Evolutionary conservation across 2,888 invertebrate genomes (phyloP).

Genomic region (Lottia scabra): DNA sequence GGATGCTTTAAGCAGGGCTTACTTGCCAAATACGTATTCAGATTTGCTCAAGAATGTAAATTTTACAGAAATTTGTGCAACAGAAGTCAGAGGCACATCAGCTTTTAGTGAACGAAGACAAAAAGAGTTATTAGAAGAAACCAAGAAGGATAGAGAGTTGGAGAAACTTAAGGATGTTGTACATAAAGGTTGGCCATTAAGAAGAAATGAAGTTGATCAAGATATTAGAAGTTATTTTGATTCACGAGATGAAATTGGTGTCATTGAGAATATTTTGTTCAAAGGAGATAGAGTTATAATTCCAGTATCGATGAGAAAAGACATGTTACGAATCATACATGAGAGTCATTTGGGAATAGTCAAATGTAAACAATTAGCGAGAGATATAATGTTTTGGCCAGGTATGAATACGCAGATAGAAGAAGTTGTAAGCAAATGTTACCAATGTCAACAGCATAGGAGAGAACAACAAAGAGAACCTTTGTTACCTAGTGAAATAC

Average conservation of each 20-base stretch:
- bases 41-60: too few relatives aligned
- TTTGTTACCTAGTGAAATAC: too few relatives aligned
- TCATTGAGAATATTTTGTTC: not conserved
- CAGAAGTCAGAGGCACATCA: too few relatives aligned
- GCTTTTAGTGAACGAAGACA: too few relatives aligned
- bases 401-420: too few relatives aligned
- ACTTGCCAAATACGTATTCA: not conserved
- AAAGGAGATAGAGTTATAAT: slow-evolving; percentile 2
- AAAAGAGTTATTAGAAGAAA: not conserved
- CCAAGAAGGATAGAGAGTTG: not conserved
- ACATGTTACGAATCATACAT: not conserved
- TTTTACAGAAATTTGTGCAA: too few relatives aligned
- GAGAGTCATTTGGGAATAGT: too few relatives aligned
- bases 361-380: too few relatives aligned
- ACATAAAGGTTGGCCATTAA: not conserved
- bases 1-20: not conserved
- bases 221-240: not conserved
- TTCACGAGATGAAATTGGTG: slow-evolving; percentile 1
- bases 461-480: too few relatives aligned
- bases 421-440: too few relatives aligned
- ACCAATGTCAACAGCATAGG: too few relatives aligned
- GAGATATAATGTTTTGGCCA: too few relatives aligned
- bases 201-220: not conserved
- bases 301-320: not conserved
- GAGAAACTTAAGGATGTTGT: not conserved